Evolutionary conservation across 2,888 invertebrate genomes (phyloP), one percentile per base, ranked within the genome.

Genomic region (Sepiola atlantica): DNA sequence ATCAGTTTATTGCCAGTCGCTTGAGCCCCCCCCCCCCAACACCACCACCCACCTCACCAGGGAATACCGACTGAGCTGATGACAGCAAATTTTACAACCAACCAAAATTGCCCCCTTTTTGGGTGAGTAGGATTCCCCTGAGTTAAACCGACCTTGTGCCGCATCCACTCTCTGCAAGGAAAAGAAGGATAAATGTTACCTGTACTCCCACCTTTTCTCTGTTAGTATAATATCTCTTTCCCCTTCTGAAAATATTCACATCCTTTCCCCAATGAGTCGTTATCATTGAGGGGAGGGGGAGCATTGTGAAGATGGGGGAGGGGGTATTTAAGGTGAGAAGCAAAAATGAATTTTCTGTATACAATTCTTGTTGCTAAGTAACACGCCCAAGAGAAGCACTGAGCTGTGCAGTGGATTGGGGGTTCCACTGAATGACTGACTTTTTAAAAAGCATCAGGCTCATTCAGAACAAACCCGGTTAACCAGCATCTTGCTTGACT

Each of bases 391-490:
- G n/a, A 77, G 77, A 77, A 77, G 77, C 77, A n/a, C 4, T n/a
- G 16, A 77, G 77, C 77, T n/a, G n/a, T 77, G 77, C 77, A n/a
- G 77, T 77, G 77, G n/a, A 4, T 32, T 77, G n/a, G n/a, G 61
- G 28, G 3, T 20, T 8, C 28, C n/a, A 16, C 2, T 77, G 77
- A 77, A n/a, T 77, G 77, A 77, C n/a, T 77, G 77, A 77, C n/a
- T 77, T 77, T 45, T 45, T 45, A 12, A 77, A 77, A 77, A n/a
- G 77, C 77, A 77, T 77, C 77, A 77, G 77, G 77, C 77, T 77
- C n/a, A 77, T 77, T 77, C 77, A 77, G 77, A 77, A 77, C 77
- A 77, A 77, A 77, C 77, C n/a, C 77, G n/a, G 77, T 77, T 77
- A 77, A 77, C 77, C 77, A 21, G 77, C 77, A 77, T n/a, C 77